These are phyloP conservation scores for Pycnomerus fuliginosus DNA, from an alignment of 2,888 invertebrate genomes.

Conservation along the genomic window DNA sequence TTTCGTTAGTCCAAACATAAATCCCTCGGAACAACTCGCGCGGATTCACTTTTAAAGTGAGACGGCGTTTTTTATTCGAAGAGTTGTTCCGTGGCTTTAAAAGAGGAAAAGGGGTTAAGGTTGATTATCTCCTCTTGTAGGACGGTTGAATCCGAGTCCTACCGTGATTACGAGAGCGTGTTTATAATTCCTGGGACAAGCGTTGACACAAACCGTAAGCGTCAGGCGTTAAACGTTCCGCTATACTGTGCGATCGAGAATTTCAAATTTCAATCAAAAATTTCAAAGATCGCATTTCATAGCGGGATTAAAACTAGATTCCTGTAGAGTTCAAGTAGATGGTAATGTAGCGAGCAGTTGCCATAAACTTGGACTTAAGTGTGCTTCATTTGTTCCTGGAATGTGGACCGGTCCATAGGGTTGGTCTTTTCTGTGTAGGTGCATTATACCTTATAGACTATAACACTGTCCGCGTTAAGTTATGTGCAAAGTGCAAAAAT, in stretches of 20 bases:
- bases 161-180: slow-evolving; percentile 74
- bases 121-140: slow-evolving; percentile 48
- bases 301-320: slow-evolving; percentile 44
- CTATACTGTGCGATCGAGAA: slow-evolving; percentile 46
- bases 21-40: background rate
- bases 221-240: slow-evolving; percentile 44
- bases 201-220: slow-evolving; percentile 65
- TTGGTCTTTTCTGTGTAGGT: slow-evolving; percentile 49
- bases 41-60: background rate
- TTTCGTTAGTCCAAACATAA: background rate
- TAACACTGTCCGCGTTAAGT: slow-evolving; percentile 33
- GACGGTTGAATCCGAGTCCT: slow-evolving; percentile 61
- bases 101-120: slow-evolving; percentile 13
- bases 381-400: slow-evolving; percentile 56
- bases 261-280: slow-evolving; percentile 7
- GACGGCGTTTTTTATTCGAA: no score
- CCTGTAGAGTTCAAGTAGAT: slow-evolving; percentile 47
- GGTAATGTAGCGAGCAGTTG: slow-evolving; percentile 18
- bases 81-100: no score
- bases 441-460: slow-evolving; percentile 40
- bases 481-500: slow-evolving; percentile 17
- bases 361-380: slow-evolving; percentile 46
- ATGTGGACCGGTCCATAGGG: slow-evolving; percentile 48
- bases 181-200: slow-evolving; percentile 70
- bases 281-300: slow-evolving; percentile 45